Percentiles rank a stretch among this genome's conserved stretches.
These are phyloP conservation scores for Xanthia icteritia DNA, from an alignment of 2,888 invertebrate species.

Conservation along the genomic window DNA sequence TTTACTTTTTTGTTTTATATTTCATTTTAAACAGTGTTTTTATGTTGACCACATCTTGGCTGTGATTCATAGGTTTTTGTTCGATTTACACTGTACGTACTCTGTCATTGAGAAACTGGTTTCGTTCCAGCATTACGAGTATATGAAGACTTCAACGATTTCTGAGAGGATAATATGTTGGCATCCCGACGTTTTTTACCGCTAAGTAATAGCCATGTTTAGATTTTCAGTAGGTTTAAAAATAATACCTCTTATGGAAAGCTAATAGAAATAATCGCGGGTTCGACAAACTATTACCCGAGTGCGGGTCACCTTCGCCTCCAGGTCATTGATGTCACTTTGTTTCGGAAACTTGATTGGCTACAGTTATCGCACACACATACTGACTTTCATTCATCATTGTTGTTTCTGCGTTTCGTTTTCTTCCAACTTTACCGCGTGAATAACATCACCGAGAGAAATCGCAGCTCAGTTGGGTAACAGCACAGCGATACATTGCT, in stretches of 20 bases:
- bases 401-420: conserved; percentile 68
- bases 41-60: conserved; percentile 71
- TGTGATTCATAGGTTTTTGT: conserved; percentile 72
- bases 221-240: conserved; percentile 53
- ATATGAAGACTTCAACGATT: conserved; percentile 33
- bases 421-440: conserved; percentile 55
- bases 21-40: conserved; percentile 77
- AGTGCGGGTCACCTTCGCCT: conserved; percentile 87
- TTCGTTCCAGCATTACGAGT: conserved; percentile 46
- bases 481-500: conserved; percentile 33
- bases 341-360: conserved; percentile 87
- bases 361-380: conserved; percentile 81
- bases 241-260: conserved; percentile 67
- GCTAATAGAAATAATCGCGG: conserved; percentile 68
- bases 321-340: conserved; percentile 87
- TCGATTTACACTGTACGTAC: conserved; percentile 62
- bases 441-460: conserved; percentile 61
- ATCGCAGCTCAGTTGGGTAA: conserved; percentile 51
- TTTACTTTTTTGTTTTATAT: conserved; percentile 76
- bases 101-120: conserved; percentile 68
- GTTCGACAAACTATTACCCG: conserved; percentile 84
- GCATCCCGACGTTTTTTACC: conserved; percentile 14
- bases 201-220: neutral
- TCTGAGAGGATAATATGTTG: conserved; percentile 16
- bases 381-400: conserved; percentile 82